Evolutionary conservation across 64 coral and sea anemone species (phyloP).

Genomic region (Pocillopora verrucosa): DNA sequence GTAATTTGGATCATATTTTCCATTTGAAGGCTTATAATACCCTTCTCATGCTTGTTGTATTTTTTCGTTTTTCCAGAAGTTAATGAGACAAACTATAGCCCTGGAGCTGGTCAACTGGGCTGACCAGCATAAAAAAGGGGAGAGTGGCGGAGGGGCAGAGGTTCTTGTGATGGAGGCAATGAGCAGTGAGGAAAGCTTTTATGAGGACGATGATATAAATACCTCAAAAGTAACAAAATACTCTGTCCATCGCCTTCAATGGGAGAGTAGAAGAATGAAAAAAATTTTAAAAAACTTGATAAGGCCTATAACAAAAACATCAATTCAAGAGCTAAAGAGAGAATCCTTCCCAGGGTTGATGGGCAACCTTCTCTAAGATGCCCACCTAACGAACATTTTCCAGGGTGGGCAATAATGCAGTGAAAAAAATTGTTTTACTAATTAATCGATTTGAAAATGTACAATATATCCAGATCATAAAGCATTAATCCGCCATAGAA

Average conservation of each 20-base stretch:
- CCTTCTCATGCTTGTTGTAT: background rate
- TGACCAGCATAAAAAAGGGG: constrained; percentile 7
- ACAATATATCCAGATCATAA: too few species aligned
- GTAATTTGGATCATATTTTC: too few species aligned
- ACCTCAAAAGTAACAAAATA: constrained; percentile 36
- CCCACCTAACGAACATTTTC: background rate
- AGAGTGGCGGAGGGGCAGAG: constrained; percentile 25
- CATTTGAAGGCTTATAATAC: constrained; percentile 3
- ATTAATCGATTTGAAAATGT: too few species aligned
- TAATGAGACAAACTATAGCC: background rate
- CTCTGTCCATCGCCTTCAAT: constrained; percentile 21
- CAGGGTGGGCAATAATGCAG: too few species aligned
- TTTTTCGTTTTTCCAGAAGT: constrained; percentile 26
- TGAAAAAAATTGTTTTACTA: too few species aligned
- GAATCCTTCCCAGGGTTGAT: background rate
- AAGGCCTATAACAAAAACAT: constrained; percentile 32
- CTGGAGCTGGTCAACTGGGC: constrained; percentile 11
- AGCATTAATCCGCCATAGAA: too few species aligned
- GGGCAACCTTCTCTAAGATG: constrained; percentile 1
- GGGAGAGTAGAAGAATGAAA: constrained; percentile 59
- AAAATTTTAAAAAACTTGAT: constrained; percentile 65
- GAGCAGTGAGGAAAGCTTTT: constrained; percentile 73
- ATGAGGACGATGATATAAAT: constrained; percentile 38
- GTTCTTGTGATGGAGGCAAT: constrained; percentile 38
- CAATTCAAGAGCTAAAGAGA: constrained; percentile 54